Base-by-base conservation (phyloP, 2,113 vertebrate genomes). In the Rostratula benghalensis region DNA sequence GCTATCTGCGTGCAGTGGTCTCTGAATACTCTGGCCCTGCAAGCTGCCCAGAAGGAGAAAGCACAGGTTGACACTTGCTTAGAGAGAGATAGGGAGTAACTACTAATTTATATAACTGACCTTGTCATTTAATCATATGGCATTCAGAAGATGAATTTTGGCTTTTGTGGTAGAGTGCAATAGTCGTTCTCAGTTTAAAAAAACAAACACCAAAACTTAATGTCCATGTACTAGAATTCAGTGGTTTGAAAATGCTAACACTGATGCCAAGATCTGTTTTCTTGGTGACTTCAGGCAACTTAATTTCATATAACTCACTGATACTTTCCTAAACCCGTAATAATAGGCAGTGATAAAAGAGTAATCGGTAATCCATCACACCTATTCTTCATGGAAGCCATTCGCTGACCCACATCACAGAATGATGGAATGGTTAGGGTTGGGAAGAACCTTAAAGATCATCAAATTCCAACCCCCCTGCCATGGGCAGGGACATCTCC, bases 371-470 rank as follows among this genome's bases (percentile, higher is more conserved):
- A 33, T 1, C 1, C 3, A 16, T 10, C 41, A 7, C 23, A 31
- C 45, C 28, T 64, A 0, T 14, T 64, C 35, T 61, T 64, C 0
- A 0, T 8, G 43, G 39, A 76, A 83, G 39, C 15, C 25, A 12
- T 43, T 57, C 79, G 30, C n/a, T 82, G 69, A 82, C 71, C 68
- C 10, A 23, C 64, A 86, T 81, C 45, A 46, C 20, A 46, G 45
- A 46, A 46, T 46, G 5, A 46, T 46, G 19, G 45, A 46, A 46
- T 19, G 45, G 45, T 46, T 20, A 20, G 45, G 20, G 45, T 46
- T 46, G 45, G 45, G 20, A 46, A 19, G 45, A 19, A 46, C 45
- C 45, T 46, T 46, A 7, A 46, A 46, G 45, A 45, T 45, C 45
- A 45, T 46, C 18, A 16, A 46, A 9, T 46, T 46, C 45, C 45